These are phyloP conservation scores for Drosophila tristis DNA, from an alignment of 1,140 invertebrate species.

Conservation along the genomic window DNA sequence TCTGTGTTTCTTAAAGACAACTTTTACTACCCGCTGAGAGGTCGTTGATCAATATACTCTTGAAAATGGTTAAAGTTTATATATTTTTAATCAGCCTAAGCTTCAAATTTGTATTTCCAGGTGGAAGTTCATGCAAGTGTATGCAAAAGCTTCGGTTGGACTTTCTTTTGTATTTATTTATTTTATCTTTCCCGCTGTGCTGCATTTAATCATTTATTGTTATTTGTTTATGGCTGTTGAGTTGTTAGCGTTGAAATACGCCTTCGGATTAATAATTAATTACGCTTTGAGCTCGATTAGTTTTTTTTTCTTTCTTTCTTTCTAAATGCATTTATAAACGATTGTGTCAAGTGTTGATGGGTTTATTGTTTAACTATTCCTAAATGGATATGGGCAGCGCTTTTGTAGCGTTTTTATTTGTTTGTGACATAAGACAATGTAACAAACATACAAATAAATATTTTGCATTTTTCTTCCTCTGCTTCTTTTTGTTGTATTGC, in stretches of 20 bases:
- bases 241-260: constrained; percentile 65
- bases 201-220: constrained; percentile 37
- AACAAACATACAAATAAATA: constrained; percentile 80
- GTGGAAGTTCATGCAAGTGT: background rate
- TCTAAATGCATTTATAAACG: constrained; percentile 77
- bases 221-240: constrained; percentile 44
- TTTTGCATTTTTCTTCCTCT: constrained; percentile 46
- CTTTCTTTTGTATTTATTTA: constrained; percentile 26
- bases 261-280: constrained; percentile 78
- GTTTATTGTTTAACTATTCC: constrained; percentile 65
- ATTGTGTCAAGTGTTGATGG: constrained; percentile 80
- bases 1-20: background rate
- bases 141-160: background rate
- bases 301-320: background rate
- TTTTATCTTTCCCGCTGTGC: constrained; percentile 34
- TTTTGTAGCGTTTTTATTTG: constrained; percentile 62
- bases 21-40: no score
- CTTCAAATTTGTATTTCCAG: background rate
- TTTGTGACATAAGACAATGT: constrained; percentile 68
- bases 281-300: constrained; percentile 48
- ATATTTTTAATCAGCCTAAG: no score
- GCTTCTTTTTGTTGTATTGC: background rate
- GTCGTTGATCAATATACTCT: no score
- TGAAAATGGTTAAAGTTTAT: no score
- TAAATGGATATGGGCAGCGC: constrained; percentile 51